Evolutionary conservation across 2,113 vertebrate genomes (phyloP), one percentile per base, ranked within the genome.

Genomic region (Megaptera novaeangliae): DNA sequence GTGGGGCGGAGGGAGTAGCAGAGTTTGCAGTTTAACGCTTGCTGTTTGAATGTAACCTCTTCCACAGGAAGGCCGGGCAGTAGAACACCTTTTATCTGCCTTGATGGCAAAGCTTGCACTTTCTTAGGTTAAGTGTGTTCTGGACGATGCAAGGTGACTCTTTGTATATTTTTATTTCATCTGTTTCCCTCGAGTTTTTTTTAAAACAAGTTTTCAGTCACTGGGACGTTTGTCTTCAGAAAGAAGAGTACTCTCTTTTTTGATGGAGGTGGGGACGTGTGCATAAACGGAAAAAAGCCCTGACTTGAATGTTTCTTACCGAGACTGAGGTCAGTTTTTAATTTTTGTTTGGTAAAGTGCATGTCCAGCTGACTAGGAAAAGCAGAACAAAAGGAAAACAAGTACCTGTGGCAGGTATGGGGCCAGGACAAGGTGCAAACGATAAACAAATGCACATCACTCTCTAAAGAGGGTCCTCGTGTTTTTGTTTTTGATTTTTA

Each of bases 1-100:
- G 2, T 59, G 97, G 98, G 83, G 94, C 84, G 78, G 64, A 96
- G 84, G 98, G 98, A 96, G 78, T 90, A 95, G 96, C 75, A 11
- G 94, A 98, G 94, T 27, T 91, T 82, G 61, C 57, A 96, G 94
- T 55, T 81, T 72, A 61, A 69, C 74, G 31, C 31, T 68, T 55
- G 66, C 86, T 52, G 3, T 63, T 27, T 63, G 61, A 25, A 55
- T 0, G 0, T n/a, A 12, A 91, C 41, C 3, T 69, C 86, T 57
- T 68, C 85, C 31, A 31, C 8, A 63, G 86, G 63, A 82, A 66
- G 87, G 88, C 80, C 63, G 94, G 92, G 86, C 78, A 9, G 66
- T 63, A 77, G 94, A 9, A 1, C 31, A 12, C 55, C 15, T 34
- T 34, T 25, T 23, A 0, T 23, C 55, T 57, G 77, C 41, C 49